Conservation (phyloP, 2,888 invertebrate genomes). For the Drosophila greeni region DNA sequence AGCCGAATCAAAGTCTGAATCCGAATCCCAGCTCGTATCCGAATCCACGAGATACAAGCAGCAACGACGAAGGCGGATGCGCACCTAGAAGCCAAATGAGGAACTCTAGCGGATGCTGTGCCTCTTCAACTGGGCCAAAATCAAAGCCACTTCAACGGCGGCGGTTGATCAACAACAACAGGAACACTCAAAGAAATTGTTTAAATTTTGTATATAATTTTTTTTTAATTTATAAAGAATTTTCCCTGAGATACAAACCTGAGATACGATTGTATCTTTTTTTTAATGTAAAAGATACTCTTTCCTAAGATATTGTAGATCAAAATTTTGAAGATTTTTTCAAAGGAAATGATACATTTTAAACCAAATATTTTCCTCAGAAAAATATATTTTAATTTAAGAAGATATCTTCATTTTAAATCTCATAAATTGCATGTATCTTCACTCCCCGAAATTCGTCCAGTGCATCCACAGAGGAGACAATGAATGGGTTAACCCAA, state of each 20-base stretch:
- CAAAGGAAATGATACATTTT: background rate
- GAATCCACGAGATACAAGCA: conserved; percentile 17
- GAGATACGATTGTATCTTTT: background rate
- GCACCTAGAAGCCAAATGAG: conserved; percentile 70
- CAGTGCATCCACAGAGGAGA: conserved; percentile 1
- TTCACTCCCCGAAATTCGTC: too few relatives aligned
- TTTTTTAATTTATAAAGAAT: background rate
- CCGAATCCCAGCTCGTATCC: conserved; percentile 20
- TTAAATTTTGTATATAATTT: background rate
- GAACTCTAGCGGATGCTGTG: conserved; percentile 66
- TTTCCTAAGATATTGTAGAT: background rate
- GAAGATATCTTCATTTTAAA: background rate
- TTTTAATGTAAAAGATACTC: background rate
- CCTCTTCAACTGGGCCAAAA: conserved; percentile 62
- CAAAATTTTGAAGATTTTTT: background rate
- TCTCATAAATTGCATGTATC: background rate
- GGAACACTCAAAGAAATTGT: background rate
- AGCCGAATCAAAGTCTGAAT: conserved; percentile 39
- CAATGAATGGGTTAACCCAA: conserved; percentile 23
- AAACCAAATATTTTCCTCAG: rapidly evolving
- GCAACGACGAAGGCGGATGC: conserved; percentile 63
- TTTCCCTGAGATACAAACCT: background rate
- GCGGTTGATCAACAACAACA: conserved; percentile 16
- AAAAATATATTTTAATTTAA: background rate
- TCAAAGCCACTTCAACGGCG: conserved; percentile 37